These are phyloP conservation scores for Heliconius ismenius DNA, from an alignment of 2,888 invertebrate species.

Conservation along the genomic window DNA sequence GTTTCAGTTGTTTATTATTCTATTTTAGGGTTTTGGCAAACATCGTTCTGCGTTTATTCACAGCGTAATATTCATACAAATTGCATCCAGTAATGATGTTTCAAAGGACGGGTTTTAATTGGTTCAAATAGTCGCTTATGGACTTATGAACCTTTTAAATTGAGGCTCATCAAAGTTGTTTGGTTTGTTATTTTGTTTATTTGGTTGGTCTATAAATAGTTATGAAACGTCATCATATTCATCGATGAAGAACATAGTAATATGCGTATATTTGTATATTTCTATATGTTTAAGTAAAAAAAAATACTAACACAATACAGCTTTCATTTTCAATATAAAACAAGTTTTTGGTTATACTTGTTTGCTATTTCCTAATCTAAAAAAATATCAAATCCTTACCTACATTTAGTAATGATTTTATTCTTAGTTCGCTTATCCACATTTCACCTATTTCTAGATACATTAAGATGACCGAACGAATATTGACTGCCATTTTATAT, in stretches of 20 bases:
- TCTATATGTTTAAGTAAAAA: background rate
- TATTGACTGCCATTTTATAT: background rate
- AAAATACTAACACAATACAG: background rate
- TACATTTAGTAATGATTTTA: too few species aligned
- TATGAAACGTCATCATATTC: background rate
- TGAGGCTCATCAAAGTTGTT: conserved; percentile 26
- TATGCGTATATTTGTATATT: background rate
- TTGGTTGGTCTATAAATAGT: conserved; percentile 15
- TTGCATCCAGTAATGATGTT: conserved; percentile 14
- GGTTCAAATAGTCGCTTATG: conserved; percentile 16
- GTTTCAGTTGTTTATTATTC: conserved; percentile 67
- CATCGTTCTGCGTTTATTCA: conserved; percentile 39
- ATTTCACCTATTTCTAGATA: too few species aligned
- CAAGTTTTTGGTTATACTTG: too few species aligned
- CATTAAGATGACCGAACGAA: too few species aligned
- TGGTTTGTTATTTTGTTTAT: conserved; percentile 19
- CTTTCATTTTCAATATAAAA: background rate
- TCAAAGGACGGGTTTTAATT: conserved; percentile 21
- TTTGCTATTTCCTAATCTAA: too few species aligned
- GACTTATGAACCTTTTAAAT: conserved; percentile 25
- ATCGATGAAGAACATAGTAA: background rate
- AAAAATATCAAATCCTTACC: background rate
- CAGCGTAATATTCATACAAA: conserved; percentile 37
- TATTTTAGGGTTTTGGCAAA: conserved; percentile 72
- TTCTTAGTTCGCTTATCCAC: background rate